Percentiles rank a stretch among this genome's conserved stretches.
Conservation (phyloP, 2,113 vertebrate species). For the Salvelinus sp. region DNA sequence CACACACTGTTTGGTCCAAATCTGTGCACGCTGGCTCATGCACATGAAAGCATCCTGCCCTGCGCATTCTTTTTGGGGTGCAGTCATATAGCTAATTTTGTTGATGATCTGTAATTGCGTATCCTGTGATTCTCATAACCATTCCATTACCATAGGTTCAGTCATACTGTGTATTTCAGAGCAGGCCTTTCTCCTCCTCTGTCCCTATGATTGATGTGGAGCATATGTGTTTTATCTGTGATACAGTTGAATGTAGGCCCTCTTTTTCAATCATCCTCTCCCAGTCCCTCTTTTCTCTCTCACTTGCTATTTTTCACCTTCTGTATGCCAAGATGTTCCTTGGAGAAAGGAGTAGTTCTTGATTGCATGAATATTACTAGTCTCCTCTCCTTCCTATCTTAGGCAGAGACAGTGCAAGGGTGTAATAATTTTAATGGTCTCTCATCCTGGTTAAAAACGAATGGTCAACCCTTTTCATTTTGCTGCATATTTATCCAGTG, state of each 20-base stretch:
- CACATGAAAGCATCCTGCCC: too few relatives aligned
- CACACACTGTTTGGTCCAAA: constrained; percentile 45
- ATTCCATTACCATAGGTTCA: background rate
- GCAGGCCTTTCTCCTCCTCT: background rate
- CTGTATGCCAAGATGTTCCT: background rate
- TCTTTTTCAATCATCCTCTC: background rate
- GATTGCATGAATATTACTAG: background rate
- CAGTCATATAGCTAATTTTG: background rate
- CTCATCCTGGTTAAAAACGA: background rate
- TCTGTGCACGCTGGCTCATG: constrained; percentile 36
- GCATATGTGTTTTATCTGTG: background rate
- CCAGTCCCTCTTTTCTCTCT: background rate
- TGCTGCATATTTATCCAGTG: background rate
- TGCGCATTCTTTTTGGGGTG: too few relatives aligned
- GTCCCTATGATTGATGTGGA: background rate
- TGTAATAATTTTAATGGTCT: background rate
- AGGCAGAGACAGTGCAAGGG: too few relatives aligned
- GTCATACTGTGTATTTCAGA: background rate
- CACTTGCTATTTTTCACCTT: too few relatives aligned
- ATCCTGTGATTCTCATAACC: background rate
- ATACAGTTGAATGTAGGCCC: background rate
- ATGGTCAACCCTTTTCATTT: background rate
- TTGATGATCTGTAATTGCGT: background rate
- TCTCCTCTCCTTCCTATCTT: background rate
- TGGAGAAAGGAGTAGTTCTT: background rate